A percentile compares a stretch with the other conserved stretches of the same genome.
Conservation (phyloP, 2,888 invertebrate genomes). For the Andrena chrysosceles region DNA sequence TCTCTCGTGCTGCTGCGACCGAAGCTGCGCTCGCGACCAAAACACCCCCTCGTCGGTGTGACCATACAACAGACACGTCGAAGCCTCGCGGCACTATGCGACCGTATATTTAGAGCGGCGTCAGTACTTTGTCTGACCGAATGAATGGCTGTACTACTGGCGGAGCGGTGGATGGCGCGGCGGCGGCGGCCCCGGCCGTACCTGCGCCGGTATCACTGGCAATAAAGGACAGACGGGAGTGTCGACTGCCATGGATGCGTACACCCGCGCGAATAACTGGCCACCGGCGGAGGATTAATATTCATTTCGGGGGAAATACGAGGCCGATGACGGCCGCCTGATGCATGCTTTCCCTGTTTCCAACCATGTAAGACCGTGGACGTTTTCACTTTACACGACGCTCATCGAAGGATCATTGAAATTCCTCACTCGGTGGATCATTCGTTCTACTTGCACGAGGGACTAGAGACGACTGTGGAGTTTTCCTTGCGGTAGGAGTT, state of each 20-base stretch:
- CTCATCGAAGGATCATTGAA: neutral
- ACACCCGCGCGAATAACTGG: slow-evolving; percentile 32
- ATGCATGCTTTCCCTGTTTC: slow-evolving; percentile 33
- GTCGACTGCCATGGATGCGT: slow-evolving; percentile 54
- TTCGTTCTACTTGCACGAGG: neutral
- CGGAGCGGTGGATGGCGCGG: slow-evolving; percentile 70
- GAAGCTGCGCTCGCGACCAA: slow-evolving; percentile 22
- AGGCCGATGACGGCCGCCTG: slow-evolving; percentile 40
- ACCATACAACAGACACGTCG: slow-evolving; percentile 20
- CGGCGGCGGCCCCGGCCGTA: slow-evolving; percentile 39
- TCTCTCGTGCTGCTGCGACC: neutral
- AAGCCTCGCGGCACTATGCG: slow-evolving; percentile 61
- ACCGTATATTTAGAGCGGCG: slow-evolving; percentile 79
- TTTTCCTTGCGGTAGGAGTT: neutral
- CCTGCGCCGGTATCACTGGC: slow-evolving; percentile 66
- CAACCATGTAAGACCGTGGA: slow-evolving; percentile 5
- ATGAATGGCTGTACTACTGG: slow-evolving; percentile 75
- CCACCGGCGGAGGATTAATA: slow-evolving; percentile 46
- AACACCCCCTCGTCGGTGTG: slow-evolving; percentile 12
- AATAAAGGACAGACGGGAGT: slow-evolving; percentile 75
- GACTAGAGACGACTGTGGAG: neutral
- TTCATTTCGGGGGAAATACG: slow-evolving; percentile 46
- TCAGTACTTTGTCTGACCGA: slow-evolving; percentile 81
- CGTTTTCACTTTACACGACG: slow-evolving; percentile 26
- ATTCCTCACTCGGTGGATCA: neutral